phyloP scores from a whole-genome alignment of 2,888 invertebrate genomes.

The Ormyrus nitidulus region DNA sequence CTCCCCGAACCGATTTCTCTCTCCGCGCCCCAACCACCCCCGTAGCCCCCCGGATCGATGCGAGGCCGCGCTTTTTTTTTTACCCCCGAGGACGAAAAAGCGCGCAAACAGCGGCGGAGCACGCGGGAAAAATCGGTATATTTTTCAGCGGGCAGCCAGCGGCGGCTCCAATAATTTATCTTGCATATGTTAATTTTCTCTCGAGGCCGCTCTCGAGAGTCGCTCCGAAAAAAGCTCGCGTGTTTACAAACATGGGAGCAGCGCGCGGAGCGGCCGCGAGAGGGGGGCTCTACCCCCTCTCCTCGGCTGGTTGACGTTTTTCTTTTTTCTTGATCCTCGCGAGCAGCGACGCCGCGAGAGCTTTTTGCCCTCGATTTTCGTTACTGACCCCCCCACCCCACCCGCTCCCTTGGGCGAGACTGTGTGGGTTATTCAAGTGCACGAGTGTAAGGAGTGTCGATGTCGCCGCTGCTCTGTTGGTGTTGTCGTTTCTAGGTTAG shows the following conservation, averaged over 20 bases:
- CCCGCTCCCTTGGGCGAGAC: too few relatives aligned
- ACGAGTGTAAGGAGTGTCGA: too few relatives aligned
- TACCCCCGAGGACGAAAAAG: background rate
- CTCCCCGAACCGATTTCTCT: too few relatives aligned
- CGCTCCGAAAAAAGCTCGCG: constrained; percentile 42
- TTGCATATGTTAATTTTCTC: background rate
- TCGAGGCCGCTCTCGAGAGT: constrained; percentile 8
- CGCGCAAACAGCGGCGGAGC: too few relatives aligned
- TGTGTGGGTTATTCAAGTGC: too few relatives aligned
- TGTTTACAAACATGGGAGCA: constrained; percentile 40
- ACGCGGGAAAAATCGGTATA: too few relatives aligned
- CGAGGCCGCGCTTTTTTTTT: background rate
- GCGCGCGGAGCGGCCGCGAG: background rate
- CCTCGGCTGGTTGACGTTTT: background rate
- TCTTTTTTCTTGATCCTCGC: constrained; percentile 11
- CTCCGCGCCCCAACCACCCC: too few relatives aligned
- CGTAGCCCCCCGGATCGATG: too few relatives aligned
- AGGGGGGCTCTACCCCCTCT: background rate
- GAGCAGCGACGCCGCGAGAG: background rate
- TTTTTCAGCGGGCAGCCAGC: too few relatives aligned
- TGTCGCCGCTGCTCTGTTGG: background rate
- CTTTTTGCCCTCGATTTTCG: constrained; percentile 40
- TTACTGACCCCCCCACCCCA: background rate
- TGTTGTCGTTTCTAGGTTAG: background rate
- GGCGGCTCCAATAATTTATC: too few relatives aligned